A percentile compares a stretch with the other conserved stretches of the same genome.
Evolutionary conservation across 2,888 invertebrate genomes (phyloP).

Genomic region (Caenorhabditis japonica): DNA sequence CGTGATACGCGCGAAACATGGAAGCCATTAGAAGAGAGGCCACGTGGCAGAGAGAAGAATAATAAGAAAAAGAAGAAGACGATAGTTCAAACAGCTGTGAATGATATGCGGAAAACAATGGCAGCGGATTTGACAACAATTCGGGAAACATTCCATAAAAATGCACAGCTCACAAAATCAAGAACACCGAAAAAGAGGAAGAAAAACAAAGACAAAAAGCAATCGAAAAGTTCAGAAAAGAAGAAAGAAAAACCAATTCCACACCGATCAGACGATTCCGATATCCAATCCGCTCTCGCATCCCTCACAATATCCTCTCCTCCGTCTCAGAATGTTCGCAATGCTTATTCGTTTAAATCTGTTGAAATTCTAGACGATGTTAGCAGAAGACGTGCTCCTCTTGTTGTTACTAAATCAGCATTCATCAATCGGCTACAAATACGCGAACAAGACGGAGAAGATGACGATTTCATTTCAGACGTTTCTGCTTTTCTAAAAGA

Average conservation of each 20-base stretch:
- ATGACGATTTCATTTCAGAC: slow-evolving; percentile 50
- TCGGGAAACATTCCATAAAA: slow-evolving; percentile 9
- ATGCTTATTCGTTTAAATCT: no score
- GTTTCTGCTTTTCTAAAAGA: slow-evolving; percentile 30
- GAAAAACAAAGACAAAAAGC: no score
- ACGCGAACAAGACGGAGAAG: slow-evolving; percentile 2
- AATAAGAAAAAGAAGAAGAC: background rate
- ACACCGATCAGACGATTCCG: slow-evolving; percentile 28
- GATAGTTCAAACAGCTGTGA: slow-evolving; percentile 11
- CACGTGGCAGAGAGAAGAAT: background rate
- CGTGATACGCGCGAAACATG: slow-evolving; percentile 13
- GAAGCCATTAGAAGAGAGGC: background rate
- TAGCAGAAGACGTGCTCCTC: slow-evolving; percentile 1
- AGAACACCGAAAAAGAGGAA: slow-evolving; percentile 7
- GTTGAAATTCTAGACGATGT: background rate
- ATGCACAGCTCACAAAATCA: slow-evolving; percentile 13
- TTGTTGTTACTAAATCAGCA: slow-evolving; percentile 32
- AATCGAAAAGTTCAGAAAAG: background rate
- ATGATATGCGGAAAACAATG: slow-evolving; percentile 40
- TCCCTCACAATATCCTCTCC: slow-evolving; percentile 28
- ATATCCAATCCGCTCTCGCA: slow-evolving; percentile 46
- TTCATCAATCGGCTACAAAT: slow-evolving; percentile 32
- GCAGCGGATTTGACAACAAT: slow-evolving; percentile 23
- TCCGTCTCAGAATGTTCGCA: background rate
- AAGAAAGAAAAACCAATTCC: slow-evolving; percentile 13